Base-by-base conservation (phyloP, 2,113 vertebrate genomes). In the Maylandia zebra region DNA sequence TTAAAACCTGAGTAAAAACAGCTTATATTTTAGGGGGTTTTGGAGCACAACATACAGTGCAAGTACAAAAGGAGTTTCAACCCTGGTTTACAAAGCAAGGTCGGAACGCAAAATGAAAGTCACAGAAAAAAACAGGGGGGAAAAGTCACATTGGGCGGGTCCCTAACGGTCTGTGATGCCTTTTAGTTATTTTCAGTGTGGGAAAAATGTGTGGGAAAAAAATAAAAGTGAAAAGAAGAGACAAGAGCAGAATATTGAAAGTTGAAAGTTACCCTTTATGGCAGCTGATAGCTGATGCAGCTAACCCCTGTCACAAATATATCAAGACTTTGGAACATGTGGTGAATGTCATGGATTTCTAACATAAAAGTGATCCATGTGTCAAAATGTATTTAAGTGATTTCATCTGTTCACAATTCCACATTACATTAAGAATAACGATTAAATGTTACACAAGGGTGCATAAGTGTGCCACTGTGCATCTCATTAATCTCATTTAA, bases 381-480 rank as follows among this genome's bases (percentile, higher is more conserved):
- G n/a, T 45, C 22, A 74, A 74, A 10, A 74, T 27, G 13, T 4
- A 74, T 71, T 71, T 24, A 43, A 71, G 36, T 43, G 66, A 24
- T 71, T 41, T 0, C 2, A 16, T 6, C 36, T 71, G 66, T 43
- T 71, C n/a, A 71, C 66, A 45, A 45, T 74, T 74, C 5, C 13
- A 45, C 22, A 45, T 74, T 74, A 45, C 22, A 45, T 0, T 74
- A 27, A 45, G 45, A 45, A 16, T 24, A 16, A 43, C 4, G 2
- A 74, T 45, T 27, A 74, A 24, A 74, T 27, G 41, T 74, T 6
- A 43, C 8, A 45, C 13, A 45, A 27, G 38, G 22, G 38, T 74
- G 8, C 12, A 71, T 41, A 71, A 71, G n/a, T 0, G 36, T 43
- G 36, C 12, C 12, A 0, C 3, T 41, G 11, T 41, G 7, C 19